Conservation (phyloP, 2,888 invertebrate species). For the Gari tellinella region DNA sequence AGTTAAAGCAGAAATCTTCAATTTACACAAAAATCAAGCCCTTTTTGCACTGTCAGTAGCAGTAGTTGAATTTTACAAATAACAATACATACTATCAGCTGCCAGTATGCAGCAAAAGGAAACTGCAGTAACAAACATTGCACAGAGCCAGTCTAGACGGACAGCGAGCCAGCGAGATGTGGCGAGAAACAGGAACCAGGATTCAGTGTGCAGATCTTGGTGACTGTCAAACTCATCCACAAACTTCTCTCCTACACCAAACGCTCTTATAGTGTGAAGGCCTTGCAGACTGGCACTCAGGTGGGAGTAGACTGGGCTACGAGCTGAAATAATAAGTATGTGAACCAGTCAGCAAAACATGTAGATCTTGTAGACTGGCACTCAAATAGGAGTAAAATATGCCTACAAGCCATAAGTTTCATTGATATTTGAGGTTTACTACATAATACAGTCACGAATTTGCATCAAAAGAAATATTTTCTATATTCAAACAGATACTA, state of each 20-base stretch:
- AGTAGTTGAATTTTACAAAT: too few species aligned
- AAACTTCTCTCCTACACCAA: slow-evolving; percentile 91
- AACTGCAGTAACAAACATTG: slow-evolving; percentile 93
- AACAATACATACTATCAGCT: slow-evolving; percentile 84
- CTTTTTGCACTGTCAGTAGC: too few species aligned
- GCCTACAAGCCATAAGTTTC: too few species aligned
- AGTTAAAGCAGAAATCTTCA: too few species aligned
- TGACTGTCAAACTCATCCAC: slow-evolving; percentile 85
- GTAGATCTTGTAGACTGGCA: slow-evolving; percentile 94
- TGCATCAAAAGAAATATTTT: too few species aligned
- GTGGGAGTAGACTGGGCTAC: slow-evolving; percentile 98
- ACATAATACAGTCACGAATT: too few species aligned
- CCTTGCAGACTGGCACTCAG: slow-evolving; percentile 95
- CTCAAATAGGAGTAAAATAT: slow-evolving; percentile 97
- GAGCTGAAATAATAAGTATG: slow-evolving; percentile 87
- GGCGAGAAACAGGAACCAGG: slow-evolving; percentile 95
- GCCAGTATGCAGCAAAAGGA: slow-evolving; percentile 93
- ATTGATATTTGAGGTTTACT: too few species aligned
- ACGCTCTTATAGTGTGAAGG: slow-evolving; percentile 95
- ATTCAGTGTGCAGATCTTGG: slow-evolving; percentile 91
- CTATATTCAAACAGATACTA: too few species aligned
- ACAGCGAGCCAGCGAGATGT: slow-evolving; percentile 97
- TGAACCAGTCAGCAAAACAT: slow-evolving; percentile 88
- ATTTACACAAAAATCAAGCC: too few species aligned
- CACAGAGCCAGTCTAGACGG: slow-evolving; percentile 95